A percentile compares a stretch with the other conserved stretches of the same genome.
Evolutionary conservation across 2,113 vertebrate species (phyloP).

Genomic region (Casuarius casuarius): DNA sequence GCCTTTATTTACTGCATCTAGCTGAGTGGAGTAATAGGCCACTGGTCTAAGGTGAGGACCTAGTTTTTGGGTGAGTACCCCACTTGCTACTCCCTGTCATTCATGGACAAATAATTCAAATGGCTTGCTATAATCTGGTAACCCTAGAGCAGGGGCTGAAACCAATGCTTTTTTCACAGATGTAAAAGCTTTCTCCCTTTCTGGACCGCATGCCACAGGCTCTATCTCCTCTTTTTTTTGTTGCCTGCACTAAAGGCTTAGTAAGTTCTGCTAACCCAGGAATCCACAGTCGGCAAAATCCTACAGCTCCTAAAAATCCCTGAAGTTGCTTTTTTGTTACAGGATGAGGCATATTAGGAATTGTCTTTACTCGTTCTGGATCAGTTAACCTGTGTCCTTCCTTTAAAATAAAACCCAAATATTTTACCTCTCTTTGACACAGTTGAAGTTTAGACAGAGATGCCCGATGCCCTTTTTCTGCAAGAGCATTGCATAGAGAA

Average conservation of each 20-base stretch:
- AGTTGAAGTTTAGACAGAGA: background rate
- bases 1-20: no score
- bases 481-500: background rate
- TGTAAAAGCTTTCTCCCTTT: background rate
- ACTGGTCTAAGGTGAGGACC: no score
- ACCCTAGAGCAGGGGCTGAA: background rate
- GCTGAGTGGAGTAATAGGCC: no score
- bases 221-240: background rate
- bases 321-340: background rate
- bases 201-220: fast-evolving
- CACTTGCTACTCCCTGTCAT: background rate
- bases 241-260: background rate
- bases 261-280: background rate
- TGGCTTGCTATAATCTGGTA: no score
- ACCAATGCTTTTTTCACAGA: background rate
- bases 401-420: background rate
- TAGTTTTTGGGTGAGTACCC: no score
- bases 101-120: no score
- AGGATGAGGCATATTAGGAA: fast-evolving
- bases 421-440: background rate
- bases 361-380: background rate
- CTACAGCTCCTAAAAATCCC: background rate
- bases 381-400: background rate
- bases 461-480: background rate
- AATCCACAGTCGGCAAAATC: background rate